Evolutionary conservation across 2,113 vertebrate species (phyloP), one percentile per base, ranked within the genome.

Genomic region (Dendrocopos noguchii): DNA sequence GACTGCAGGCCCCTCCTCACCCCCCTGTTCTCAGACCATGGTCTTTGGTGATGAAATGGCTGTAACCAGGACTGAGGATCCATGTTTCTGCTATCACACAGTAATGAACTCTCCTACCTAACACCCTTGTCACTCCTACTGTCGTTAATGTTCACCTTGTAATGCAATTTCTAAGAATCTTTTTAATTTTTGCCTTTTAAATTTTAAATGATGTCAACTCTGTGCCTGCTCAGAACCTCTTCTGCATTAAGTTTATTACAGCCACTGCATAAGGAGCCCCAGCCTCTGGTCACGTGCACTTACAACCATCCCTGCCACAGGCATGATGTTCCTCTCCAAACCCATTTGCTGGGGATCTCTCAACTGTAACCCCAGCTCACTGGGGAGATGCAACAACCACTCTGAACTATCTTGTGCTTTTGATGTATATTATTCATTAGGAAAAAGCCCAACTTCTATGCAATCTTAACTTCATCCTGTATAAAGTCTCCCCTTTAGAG

Each of bases 211-310:
- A 83, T 6, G 25, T 42, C 63, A 59, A 63, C 56, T 5, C 31
- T 15, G 0, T 22, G 29, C 17, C 60, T 85, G n/a, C n/a, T 63
- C 52, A 33, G 76, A 76, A 66, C 44, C 34, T 59, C 60, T 60
- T 47, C 31, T 6, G 36, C 1, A 1, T 20, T 1, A 61, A 22
- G 31, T 56, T 57, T 27, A 25, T 53, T 46, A 6, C 22, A 59
- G 61, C 5, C 28, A 13, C 11, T 4, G 4, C 27, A 44, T 20
- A 24, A 53, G 4, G 22, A 83, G 52, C 27, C 29, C 1, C 1
- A 57, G 28, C 46, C 1, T 1, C 16, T 0, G 0, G 59, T 5
- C 33, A 33, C 52, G 15, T 0, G 34, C 24, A 53, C 60, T 59
- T 60, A 55, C 4, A 33, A 18, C 2, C 21, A 21, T 57, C 52